Evolutionary conservation across 2,888 invertebrate species (phyloP).

Genomic region (Notocelia uddmanniana): DNA sequence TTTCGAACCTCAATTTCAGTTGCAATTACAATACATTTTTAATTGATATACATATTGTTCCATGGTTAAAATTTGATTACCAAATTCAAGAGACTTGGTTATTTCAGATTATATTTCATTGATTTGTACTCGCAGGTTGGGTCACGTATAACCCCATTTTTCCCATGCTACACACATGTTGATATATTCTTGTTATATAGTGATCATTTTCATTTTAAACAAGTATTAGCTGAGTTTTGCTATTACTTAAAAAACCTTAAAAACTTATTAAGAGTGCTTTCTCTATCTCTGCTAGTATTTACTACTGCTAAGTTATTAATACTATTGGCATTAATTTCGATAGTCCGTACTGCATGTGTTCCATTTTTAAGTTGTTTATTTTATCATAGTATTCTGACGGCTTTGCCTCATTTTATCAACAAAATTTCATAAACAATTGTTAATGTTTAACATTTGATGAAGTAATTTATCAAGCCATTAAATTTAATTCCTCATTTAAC

Average conservation of each 20-base stretch:
- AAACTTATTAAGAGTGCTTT: background rate
- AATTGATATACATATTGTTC: no score
- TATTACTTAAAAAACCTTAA: background rate
- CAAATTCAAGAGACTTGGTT: no score
- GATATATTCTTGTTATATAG: no score
- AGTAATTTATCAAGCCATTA: constrained; percentile 19
- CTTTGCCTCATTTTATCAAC: constrained; percentile 18
- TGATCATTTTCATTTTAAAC: background rate
- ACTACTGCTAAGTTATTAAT: background rate
- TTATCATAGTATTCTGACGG: constrained; percentile 16
- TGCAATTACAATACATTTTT: no score
- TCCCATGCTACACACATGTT: no score
- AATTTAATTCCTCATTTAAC: constrained; percentile 12
- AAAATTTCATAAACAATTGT: constrained; percentile 25
- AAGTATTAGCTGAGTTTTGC: background rate
- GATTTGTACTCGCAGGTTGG: background rate
- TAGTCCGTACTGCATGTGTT: background rate
- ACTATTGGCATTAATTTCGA: background rate
- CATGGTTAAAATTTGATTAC: no score
- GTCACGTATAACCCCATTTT: background rate
- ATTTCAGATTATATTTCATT: background rate
- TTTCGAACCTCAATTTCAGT: no score
- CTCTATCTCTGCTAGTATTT: background rate
- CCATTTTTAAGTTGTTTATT: constrained; percentile 1
- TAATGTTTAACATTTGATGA: constrained; percentile 31